phyloP scores from a whole-genome alignment of 2,797 vertebrate genomes.

The Crenuchus spilurus region DNA sequence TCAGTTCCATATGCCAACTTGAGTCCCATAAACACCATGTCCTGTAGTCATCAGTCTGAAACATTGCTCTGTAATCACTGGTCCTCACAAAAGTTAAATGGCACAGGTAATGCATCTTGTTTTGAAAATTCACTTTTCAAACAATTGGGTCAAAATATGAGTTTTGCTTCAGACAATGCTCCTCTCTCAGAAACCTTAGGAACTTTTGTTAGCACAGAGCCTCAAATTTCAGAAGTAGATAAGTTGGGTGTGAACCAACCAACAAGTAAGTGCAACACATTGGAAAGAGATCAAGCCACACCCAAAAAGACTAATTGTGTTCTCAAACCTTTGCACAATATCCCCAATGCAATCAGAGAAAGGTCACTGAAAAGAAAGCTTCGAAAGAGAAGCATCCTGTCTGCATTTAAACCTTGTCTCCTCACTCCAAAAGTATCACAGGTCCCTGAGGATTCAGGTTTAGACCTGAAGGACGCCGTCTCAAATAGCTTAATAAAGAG shows the following conservation, averaged over 20 bases:
- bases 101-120: slow-evolving; percentile 1
- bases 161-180: slow-evolving; percentile 33
- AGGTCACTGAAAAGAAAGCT: slow-evolving; percentile 1
- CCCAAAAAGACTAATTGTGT: not conserved
- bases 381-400: slow-evolving; percentile 2
- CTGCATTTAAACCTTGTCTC: not conserved
- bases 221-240: not conserved
- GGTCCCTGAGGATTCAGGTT: not conserved
- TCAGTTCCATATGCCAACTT: not conserved
- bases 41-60: slow-evolving; percentile 5
- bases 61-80: not conserved
- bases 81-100: not conserved
- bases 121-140: slow-evolving; percentile 18
- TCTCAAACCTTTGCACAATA: slow-evolving; percentile 20
- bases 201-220: slow-evolving; percentile 24
- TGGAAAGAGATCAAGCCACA: not conserved
- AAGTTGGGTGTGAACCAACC: not conserved
- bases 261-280: not conserved
- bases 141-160: not conserved
- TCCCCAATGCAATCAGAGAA: slow-evolving; percentile 17
- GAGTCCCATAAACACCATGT: not conserved
- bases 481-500: slow-evolving; percentile 10
- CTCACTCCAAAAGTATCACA: not conserved
- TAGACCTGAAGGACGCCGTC: slow-evolving; percentile 8
- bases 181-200: slow-evolving; percentile 46